Evolutionary conservation across 2,888 invertebrate genomes (phyloP).

Genomic region (Idaea straminata): DNA sequence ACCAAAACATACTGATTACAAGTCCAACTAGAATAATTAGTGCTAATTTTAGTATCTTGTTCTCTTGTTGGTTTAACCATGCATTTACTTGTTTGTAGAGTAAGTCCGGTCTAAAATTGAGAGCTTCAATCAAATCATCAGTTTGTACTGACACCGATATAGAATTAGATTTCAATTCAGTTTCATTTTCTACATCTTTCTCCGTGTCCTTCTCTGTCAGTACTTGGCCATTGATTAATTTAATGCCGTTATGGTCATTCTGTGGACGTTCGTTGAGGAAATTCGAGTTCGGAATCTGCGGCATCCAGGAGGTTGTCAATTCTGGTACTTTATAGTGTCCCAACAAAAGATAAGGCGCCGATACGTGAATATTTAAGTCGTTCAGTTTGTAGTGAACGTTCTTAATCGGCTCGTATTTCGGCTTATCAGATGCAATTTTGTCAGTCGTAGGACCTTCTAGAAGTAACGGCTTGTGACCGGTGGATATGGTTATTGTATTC

Average conservation of each 20-base stretch:
- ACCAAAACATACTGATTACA: conserved; percentile 87
- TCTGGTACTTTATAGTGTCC: conserved; percentile 88
- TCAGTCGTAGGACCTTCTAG: conserved; percentile 84
- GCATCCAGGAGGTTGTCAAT: conserved; percentile 72
- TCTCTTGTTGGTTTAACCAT: conserved; percentile 89
- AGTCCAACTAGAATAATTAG: conserved; percentile 84
- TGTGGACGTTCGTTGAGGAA: conserved; percentile 49
- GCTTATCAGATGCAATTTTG: conserved; percentile 39
- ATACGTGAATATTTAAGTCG: conserved; percentile 64
- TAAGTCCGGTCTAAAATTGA: conserved; percentile 57
- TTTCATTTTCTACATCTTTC: conserved; percentile 68
- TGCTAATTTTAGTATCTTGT: conserved; percentile 85
- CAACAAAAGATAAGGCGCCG: conserved; percentile 71
- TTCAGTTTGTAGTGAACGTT: conserved; percentile 71
- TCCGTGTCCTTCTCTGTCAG: conserved; percentile 42
- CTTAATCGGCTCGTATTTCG: conserved; percentile 72
- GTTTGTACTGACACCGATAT: conserved; percentile 81
- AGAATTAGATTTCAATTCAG: conserved; percentile 63
- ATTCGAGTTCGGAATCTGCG: conserved; percentile 60
- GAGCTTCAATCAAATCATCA: conserved; percentile 74
- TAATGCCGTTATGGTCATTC: conserved; percentile 44
- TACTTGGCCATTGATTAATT: conserved; percentile 67
- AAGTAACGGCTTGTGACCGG: conserved; percentile 84
- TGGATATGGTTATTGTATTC: conserved; percentile 89
- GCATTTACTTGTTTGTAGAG: conserved; percentile 70